A percentile compares a stretch with the other conserved stretches of the same genome.
phyloP scores from a whole-genome alignment of 2,797 vertebrate species.

The Chelon labrosus region DNA sequence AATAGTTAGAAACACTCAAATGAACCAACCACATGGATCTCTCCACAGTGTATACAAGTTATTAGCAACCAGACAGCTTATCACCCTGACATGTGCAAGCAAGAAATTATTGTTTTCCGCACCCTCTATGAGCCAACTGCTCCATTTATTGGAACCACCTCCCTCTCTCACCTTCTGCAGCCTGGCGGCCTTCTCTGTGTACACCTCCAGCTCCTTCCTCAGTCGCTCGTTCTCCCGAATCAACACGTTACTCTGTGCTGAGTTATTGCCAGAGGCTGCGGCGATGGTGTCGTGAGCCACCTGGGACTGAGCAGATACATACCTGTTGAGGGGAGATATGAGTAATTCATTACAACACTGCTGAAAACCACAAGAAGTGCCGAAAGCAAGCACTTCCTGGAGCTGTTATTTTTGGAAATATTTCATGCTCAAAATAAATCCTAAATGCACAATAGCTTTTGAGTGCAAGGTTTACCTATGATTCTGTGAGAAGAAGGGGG shows the following conservation, averaged over 20 bases:
- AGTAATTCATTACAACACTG: slow-evolving; percentile 23
- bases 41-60: background rate
- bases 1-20: slow-evolving; percentile 17
- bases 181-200: slow-evolving; percentile 86
- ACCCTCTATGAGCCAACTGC: slow-evolving; percentile 43
- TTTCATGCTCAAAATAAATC: background rate
- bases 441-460: background rate
- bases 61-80: slow-evolving; percentile 37
- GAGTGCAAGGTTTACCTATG: slow-evolving; percentile 78
- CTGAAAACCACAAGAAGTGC: slow-evolving; percentile 12
- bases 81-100: slow-evolving; percentile 53
- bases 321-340: slow-evolving; percentile 70
- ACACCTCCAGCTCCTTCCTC: slow-evolving; percentile 89
- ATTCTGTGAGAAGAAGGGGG: slow-evolving; percentile 80
- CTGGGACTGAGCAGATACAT: slow-evolving; percentile 83
- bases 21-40: slow-evolving; percentile 26
- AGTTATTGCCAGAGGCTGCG: slow-evolving; percentile 65
- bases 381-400: background rate
- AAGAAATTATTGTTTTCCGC: slow-evolving; percentile 48
- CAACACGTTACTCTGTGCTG: slow-evolving; percentile 84
- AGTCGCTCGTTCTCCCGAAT: slow-evolving; percentile 91
- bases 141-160: background rate
- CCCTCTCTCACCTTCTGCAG: slow-evolving; percentile 92
- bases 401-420: background rate
- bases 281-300: slow-evolving; percentile 71